phyloP scores from a whole-genome alignment of 2,888 invertebrate species.

The Brenthis hecate region DNA sequence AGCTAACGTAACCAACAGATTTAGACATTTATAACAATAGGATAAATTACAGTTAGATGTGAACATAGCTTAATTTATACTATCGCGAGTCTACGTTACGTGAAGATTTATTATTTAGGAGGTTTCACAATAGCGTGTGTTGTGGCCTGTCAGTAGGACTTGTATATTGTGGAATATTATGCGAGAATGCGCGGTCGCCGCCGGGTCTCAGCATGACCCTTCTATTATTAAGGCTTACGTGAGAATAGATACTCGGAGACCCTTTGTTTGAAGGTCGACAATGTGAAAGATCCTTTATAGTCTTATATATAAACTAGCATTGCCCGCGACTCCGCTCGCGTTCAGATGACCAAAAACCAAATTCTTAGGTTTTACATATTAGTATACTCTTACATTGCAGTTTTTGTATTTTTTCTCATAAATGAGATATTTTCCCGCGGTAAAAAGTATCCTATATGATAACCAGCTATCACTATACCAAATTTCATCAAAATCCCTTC shows the following conservation, averaged over 20 bases:
- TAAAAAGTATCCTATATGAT: too few species aligned
- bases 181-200: conserved; percentile 23
- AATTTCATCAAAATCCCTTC: too few species aligned
- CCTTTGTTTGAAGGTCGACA: conserved; percentile 18
- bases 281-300: conserved; percentile 2
- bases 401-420: too few species aligned
- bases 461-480: too few species aligned
- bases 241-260: conserved; percentile 14
- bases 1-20: too few species aligned
- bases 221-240: conserved; percentile 30
- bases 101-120: conserved; percentile 36
- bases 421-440: too few species aligned
- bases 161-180: conserved; percentile 30
- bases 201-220: conserved; percentile 23
- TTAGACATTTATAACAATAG: not conserved
- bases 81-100: conserved; percentile 19
- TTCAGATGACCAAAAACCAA: too few species aligned
- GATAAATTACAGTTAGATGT: conserved; percentile 7
- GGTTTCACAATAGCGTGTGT: conserved; percentile 25
- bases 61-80: conserved; percentile 25
- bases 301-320: not conserved
- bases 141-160: conserved; percentile 34
- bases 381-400: too few species aligned
- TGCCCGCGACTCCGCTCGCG: too few species aligned
- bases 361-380: too few species aligned